Evolutionary conservation across 2,113 vertebrate species (phyloP).

Genomic region (Proteles cristata): DNA sequence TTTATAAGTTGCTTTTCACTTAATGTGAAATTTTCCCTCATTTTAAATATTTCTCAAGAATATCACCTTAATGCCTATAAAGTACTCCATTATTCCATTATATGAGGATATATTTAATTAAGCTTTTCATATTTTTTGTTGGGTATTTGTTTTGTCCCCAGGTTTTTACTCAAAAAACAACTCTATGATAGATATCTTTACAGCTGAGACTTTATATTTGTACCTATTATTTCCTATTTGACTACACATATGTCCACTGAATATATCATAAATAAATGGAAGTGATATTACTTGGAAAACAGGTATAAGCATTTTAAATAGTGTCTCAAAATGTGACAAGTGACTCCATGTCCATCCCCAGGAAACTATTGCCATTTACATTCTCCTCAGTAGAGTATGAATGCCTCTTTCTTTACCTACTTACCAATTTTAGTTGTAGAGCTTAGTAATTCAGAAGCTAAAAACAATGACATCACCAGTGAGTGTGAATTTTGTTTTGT

Average conservation of each 20-base stretch:
- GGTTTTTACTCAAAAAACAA: background rate
- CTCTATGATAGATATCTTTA: background rate
- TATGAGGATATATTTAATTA: background rate
- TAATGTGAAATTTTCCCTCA: background rate
- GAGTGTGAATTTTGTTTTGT: background rate
- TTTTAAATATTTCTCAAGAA: constrained; percentile 18
- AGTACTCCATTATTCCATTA: background rate
- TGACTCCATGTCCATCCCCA: background rate
- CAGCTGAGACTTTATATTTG: background rate
- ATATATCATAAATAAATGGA: background rate
- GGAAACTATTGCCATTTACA: background rate
- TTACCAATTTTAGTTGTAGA: background rate
- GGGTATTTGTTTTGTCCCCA: background rate
- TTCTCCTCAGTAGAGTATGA: background rate
- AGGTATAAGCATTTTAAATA: background rate
- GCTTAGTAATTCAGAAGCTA: background rate
- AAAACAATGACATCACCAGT: background rate
- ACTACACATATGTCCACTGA: background rate
- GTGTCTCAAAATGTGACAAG: background rate
- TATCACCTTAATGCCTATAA: background rate
- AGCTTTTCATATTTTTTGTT: background rate
- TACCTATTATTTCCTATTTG: background rate
- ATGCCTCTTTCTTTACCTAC: background rate
- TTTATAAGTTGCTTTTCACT: background rate
- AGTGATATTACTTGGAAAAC: background rate